These are phyloP conservation scores for Hydractinia echinata DNA, from an alignment of 30 jellyfish, hydroid and myxozoan genomes.

Conservation along the genomic window DNA sequence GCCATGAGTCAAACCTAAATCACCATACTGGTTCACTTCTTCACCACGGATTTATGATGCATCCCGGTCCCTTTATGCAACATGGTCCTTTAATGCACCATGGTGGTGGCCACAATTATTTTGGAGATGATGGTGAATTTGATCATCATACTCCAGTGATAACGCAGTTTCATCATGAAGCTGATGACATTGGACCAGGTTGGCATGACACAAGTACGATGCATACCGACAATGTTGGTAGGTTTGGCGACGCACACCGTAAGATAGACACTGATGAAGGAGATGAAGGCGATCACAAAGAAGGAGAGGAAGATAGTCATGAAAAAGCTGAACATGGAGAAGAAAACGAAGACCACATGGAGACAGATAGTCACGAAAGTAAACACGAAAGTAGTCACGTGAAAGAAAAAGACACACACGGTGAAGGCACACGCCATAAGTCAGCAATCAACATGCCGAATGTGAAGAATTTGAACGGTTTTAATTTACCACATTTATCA, in stretches of 20 bases:
- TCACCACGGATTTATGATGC: not conserved
- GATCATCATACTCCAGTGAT: not conserved
- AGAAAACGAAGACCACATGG: slow-evolving; percentile 36
- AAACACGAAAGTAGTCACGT: slow-evolving; percentile 20
- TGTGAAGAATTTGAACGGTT: too few species aligned
- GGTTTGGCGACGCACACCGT: slow-evolving; percentile 42
- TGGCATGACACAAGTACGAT: slow-evolving; percentile 40
- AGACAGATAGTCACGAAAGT: slow-evolving; percentile 20
- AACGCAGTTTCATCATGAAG: slow-evolving; percentile 2
- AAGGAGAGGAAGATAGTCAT: slow-evolving; percentile 35
- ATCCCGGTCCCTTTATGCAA: not conserved
- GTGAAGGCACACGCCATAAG: not conserved
- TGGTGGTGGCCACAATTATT: not conserved
- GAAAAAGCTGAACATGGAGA: slow-evolving; percentile 35
- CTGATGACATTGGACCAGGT: slow-evolving; percentile 23
- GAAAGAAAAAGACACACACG: not conserved
- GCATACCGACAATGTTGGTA: slow-evolving; percentile 22
- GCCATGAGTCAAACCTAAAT: not conserved
- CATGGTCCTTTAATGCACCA: not conserved
- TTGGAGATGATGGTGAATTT: slow-evolving; percentile 33
- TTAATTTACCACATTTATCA: too few species aligned
- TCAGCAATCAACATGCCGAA: not conserved
- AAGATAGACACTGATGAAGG: slow-evolving; percentile 45
- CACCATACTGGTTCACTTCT: not conserved
- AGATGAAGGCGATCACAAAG: not conserved